phyloP scores from a whole-genome alignment of 2,113 vertebrate genomes.

The Scartelaos histophorus region DNA sequence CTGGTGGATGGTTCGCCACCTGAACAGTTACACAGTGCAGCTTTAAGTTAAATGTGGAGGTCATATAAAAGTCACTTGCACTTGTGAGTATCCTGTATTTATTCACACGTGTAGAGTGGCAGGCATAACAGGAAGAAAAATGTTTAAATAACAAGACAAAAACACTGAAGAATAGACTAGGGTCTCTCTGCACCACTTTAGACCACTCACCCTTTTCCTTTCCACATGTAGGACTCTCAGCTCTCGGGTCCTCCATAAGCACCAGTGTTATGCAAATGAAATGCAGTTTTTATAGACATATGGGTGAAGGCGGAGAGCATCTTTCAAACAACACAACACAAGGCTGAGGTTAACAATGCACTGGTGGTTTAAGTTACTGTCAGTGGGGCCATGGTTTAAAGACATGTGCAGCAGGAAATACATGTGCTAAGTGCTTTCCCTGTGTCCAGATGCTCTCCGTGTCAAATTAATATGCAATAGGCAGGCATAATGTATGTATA shows the following conservation, averaged over 20 bases:
- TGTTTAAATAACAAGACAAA: not conserved
- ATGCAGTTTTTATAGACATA: constrained; percentile 15
- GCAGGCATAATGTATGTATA: not conserved
- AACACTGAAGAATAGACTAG: not conserved
- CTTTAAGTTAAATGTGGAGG: too few species aligned
- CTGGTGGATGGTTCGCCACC: too few species aligned
- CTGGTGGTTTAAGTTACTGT: constrained; percentile 14
- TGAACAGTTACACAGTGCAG: too few species aligned
- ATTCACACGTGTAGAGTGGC: too few species aligned
- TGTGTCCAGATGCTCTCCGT: constrained; percentile 10
- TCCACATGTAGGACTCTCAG: constrained; percentile 10
- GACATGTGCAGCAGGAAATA: constrained; percentile 10
- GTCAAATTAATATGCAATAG: not conserved
- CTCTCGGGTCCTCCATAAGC: not conserved
- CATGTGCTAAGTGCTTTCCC: not conserved
- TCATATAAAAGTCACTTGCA: too few species aligned
- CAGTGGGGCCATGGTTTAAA: constrained; percentile 16
- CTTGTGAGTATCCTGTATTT: too few species aligned
- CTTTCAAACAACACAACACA: not conserved
- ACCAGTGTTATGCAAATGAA: constrained; percentile 14
- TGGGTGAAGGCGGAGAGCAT: not conserved
- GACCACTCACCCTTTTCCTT: not conserved
- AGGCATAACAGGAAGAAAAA: too few species aligned
- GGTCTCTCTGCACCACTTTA: constrained; percentile 21
- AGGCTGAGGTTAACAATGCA: constrained; percentile 5